Base-by-base conservation (phyloP, 2,113 vertebrate genomes). In the Oncorhynchus gorbuscha region DNA sequence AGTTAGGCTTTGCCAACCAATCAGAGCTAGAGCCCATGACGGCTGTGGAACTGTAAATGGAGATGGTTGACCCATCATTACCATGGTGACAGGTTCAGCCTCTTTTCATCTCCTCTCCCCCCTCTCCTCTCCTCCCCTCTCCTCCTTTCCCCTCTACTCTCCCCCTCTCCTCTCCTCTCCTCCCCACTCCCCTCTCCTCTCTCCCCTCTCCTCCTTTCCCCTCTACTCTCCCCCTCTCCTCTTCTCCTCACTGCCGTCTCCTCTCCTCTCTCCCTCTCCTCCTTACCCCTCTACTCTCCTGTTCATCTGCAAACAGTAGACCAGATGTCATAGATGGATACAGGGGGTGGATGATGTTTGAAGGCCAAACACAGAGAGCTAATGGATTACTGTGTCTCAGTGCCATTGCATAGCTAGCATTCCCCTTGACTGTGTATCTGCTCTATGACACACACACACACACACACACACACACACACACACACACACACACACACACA, bases 11-110 rank as follows among this genome's bases (percentile, higher is more conserved):
- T 87, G 79, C 74, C 51, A 85, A 87, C 85, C 79, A 81, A 18
- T 83, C 26, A 48, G 51, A 45, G 74, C 58, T 35, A 12, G 71
- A 75, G 65, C 67, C 45, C 2, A 69, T 76, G 66, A 62, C 14
- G 1, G 51, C 82, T 79, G 45, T 65, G 66, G 18, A 74, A 76
- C 78, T 71, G 58, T 86, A 71, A 65, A 75, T 24, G 74, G 71
- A 72, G 80, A 85, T 88, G 86, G 67, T 77, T 81, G 20, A 67
- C 61, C 28, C 64, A 3, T 9, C 48, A 83, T 84, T 49, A 62
- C 85, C 75, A 65, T 55, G 79, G 83, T 7, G 78, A 88, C 48
- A 48, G 59, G 55, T 3, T 12, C 62, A 49, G 76, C 70, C 69
- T 69, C 20, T 5, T 24, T 24, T 24, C 24, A 24, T 24, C 24